Base-by-base conservation (phyloP, 2,797 vertebrate species). In the Chaunax sp. region DNA sequence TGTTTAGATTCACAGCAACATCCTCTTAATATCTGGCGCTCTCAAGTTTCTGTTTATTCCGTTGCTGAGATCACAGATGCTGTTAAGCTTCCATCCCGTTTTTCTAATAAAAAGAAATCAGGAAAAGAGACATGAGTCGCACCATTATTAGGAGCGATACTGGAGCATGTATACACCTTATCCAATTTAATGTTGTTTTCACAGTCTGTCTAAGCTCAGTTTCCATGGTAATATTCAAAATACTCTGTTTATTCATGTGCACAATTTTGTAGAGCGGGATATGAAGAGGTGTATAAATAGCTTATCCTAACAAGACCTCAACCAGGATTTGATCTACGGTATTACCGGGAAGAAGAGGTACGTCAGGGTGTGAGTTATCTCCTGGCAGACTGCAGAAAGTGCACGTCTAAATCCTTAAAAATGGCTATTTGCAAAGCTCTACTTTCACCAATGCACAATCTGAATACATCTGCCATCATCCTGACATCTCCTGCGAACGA, bases 271-370 rank as follows among this genome's bases (percentile, higher is more conserved):
- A 62, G 72, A 67, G 52, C 4, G 35, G 65, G 66, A 77, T 83
- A 78, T 82, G 67, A 83, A 70, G 71, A 59, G 71, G 43, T 75
- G 64, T 82, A 88, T 81, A 85, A 87, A 88, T 87, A 89, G 74
- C 67, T 83, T 71, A 87, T 87, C 72, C 82, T 72, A 61, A 72
- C 64, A 70, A 84, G 75, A 82, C 82, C 60, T 54, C 69, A 69
- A 83, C 70, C 38, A 44, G 73, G 64, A 78, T 86, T 81, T 87
- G 87, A 87, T 87, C 75, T 78, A 70, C 10, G 18, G 64, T 58
- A 72, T 84, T 85, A 84, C 76, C 81, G 74, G 72, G 64, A 77
- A 82, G 77, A 81, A 41, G 44, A 70, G 76, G 61, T 58, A 60
- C 1, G 41, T 43, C 58, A 12, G 58, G 47, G 71, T 83, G 76